Base-by-base conservation (phyloP, 1,140 invertebrate species). In the Drosophila asahinai region DNA sequence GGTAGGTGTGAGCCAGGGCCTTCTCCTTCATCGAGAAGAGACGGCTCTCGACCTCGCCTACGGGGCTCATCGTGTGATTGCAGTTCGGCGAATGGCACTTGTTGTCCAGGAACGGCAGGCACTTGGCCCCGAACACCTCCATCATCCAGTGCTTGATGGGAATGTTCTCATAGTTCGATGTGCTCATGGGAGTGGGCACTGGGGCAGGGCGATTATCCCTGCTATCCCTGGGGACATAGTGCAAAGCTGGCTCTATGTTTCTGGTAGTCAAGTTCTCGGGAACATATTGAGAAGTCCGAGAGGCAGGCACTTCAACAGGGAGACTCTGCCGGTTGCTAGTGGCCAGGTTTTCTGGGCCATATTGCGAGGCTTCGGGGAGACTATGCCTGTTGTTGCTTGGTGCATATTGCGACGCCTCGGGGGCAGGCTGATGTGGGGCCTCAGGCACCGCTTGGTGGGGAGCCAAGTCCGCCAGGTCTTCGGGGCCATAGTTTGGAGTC, bases 71-170 rank as follows among this genome's bases (percentile, higher is more conserved):
- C 6, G 11, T 3, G 17, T 89, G 84, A 47, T 90, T 57, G 38
- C 86, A 90, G 19, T 43, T 22, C 0, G 19, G n/a, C 9, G 1
- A 4, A 1, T 3, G 2, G 17, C 86, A 90, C 1, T 8, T 7
- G 1, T 48, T 40, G 7, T 73, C 48, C 2, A 89, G 27, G 61
- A 15, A 57, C 0, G 1, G n/a, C 49, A 61, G 60, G 40, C 86
- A 90, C n/a, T 70, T 81, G 5, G 66, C 45, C 8, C 81, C 86
- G 64, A 90, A 81, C 1, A 70, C 5, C 0, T 47, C 15, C 19
- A 17, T 15, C 4, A 55, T n/a, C 14, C 33, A 49, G 8, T 27
- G 5, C 2, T 45, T 54, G 14, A 2, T 6, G 2, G 2, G n/a
- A 36, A 17, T 9, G 12, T 5, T 19, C 2, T 42, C 25, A 43